These are phyloP conservation scores for Cydia splendana DNA, from an alignment of 1,140 invertebrate species.

Conservation along the genomic window DNA sequence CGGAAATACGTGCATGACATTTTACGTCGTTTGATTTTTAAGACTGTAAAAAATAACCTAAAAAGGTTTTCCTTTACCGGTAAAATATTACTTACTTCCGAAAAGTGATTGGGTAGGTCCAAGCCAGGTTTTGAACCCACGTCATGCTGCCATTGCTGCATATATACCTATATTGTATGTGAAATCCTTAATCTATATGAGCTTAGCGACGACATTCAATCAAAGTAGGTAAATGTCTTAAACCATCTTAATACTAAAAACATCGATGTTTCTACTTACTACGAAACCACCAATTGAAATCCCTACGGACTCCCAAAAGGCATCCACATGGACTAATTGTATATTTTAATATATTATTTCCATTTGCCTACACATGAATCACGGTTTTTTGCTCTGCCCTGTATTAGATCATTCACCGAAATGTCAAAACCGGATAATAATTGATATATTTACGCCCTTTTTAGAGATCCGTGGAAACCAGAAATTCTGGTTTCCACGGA, in stretches of 20 bases:
- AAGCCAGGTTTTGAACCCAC: too few relatives aligned
- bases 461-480: slow-evolving; percentile 9
- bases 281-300: neutral
- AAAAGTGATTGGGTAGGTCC: too few relatives aligned
- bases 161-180: too few relatives aligned
- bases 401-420: slow-evolving; percentile 29
- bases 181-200: too few relatives aligned
- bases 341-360: slow-evolving; percentile 22
- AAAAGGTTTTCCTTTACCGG: too few relatives aligned
- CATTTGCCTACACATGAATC: slow-evolving; percentile 2
- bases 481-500: too few relatives aligned
- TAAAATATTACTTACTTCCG: too few relatives aligned
- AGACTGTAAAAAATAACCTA: too few relatives aligned
- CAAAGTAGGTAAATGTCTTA: neutral
- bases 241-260: neutral
- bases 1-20: neutral
- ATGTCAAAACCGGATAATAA: slow-evolving; percentile 18
- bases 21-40: neutral
- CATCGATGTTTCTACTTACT: neutral
- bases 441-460: slow-evolving; percentile 14
- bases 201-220: too few relatives aligned
- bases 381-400: slow-evolving; percentile 22
- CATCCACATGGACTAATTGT: neutral
- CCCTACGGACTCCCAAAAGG: neutral
- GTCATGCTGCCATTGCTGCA: too few relatives aligned